Evolutionary conservation across 92 coral and sea anemone genomes (phyloP).

Genomic region (Siderastrea radians): DNA sequence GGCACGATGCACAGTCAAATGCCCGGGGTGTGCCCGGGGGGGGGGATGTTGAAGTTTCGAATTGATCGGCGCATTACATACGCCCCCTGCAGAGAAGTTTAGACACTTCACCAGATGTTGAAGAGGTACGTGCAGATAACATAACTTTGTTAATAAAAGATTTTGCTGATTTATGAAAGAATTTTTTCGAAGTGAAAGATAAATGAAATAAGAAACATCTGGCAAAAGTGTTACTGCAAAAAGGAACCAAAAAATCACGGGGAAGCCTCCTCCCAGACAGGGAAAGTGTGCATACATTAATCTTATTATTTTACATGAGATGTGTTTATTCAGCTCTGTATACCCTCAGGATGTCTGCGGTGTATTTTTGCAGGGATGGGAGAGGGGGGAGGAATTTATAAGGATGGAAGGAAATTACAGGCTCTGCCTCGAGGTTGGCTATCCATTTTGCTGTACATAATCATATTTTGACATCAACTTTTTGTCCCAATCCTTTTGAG

Average conservation of each 20-base stretch:
- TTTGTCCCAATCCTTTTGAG: constrained; percentile 28
- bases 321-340: constrained; percentile 16
- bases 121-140: constrained; percentile 33
- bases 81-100: constrained; percentile 54
- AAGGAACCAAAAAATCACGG: constrained; percentile 10
- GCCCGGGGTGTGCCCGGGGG: too few species aligned
- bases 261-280: constrained; percentile 18
- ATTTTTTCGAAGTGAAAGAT: neutral
- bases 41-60: too few species aligned
- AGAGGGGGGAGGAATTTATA: constrained; percentile 10
- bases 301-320: constrained; percentile 7
- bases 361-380: neutral
- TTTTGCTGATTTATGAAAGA: neutral
- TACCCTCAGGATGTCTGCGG: constrained; percentile 8
- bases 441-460: constrained; percentile 22
- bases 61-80: too few species aligned
- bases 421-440: constrained; percentile 5
- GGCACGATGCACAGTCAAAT: too few species aligned
- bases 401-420: neutral
- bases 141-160: constrained; percentile 6
- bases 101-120: constrained; percentile 27
- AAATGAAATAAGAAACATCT: constrained; percentile 20
- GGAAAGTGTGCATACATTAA: constrained; percentile 8
- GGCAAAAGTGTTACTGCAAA: constrained; percentile 22
- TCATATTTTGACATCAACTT: constrained; percentile 12